Conservation (phyloP, 2,888 invertebrate species). For the Hartigia nigra region DNA sequence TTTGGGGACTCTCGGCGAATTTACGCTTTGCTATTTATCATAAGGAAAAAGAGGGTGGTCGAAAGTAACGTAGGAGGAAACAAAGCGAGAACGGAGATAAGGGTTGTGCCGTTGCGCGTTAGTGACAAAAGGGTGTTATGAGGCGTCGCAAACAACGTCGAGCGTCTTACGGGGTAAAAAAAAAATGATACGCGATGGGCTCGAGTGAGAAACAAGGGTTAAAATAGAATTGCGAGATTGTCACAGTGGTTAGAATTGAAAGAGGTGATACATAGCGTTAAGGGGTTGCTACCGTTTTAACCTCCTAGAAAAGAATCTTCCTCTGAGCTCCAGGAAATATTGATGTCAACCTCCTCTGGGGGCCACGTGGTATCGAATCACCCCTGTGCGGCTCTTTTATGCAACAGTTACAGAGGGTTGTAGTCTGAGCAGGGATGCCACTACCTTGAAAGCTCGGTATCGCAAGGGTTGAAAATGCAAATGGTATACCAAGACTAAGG, state of each 20-base stretch:
- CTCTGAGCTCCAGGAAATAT: neutral
- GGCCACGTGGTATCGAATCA: neutral
- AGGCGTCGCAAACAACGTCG: neutral
- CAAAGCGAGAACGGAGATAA: neutral
- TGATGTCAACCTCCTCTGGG: neutral
- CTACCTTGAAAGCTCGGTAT: neutral
- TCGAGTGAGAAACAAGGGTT: neutral
- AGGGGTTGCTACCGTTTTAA: neutral
- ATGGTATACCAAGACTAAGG: neutral
- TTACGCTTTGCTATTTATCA: neutral
- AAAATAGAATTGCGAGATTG: neutral
- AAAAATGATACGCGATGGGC: neutral
- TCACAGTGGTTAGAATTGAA: neutral
- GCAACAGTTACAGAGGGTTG: neutral
- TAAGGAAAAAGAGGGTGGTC: neutral
- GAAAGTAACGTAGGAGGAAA: no score
- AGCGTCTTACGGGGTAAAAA: neutral
- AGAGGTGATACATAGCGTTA: neutral
- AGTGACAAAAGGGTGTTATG: neutral
- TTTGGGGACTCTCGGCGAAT: constrained; percentile 1
- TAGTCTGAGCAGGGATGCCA: neutral
- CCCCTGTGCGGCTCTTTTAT: neutral
- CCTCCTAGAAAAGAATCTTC: neutral
- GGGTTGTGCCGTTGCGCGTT: neutral
- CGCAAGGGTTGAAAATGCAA: neutral